Evolutionary conservation across 1,140 invertebrate genomes (phyloP).

Genomic region (Platorchestia sp.): DNA sequence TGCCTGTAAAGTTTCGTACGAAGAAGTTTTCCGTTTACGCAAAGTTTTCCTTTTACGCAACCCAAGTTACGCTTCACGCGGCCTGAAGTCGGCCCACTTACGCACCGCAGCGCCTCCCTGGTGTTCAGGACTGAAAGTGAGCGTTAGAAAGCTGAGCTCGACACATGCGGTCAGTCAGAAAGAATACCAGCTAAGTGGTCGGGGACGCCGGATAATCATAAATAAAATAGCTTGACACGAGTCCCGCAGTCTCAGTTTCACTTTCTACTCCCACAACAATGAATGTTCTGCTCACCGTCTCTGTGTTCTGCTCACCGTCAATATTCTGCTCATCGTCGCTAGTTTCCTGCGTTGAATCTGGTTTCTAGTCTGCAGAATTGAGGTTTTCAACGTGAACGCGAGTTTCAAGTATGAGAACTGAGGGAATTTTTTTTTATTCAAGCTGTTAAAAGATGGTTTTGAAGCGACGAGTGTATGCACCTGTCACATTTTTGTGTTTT

Average conservation of each 20-base stretch:
- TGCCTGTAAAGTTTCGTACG: neutral
- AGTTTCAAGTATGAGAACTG: neutral
- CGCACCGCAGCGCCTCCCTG: no score
- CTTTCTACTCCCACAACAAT: neutral
- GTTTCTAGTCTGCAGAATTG: neutral
- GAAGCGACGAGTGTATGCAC: neutral
- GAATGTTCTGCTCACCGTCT: neutral
- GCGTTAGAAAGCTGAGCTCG: neutral
- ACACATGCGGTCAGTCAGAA: neutral
- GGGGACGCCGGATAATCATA: neutral
- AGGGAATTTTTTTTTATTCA: neutral
- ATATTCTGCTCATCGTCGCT: neutral
- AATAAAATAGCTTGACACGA: neutral
- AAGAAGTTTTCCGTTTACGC: neutral
- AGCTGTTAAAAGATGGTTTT: neutral
- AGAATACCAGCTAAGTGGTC: neutral
- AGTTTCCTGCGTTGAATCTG: neutral
- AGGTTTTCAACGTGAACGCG: neutral
- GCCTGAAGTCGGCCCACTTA: neutral
- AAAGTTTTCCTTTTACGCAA: neutral
- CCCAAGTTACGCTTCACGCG: neutral
- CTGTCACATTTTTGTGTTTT: no score
- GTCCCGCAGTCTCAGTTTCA: neutral
- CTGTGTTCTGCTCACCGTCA: neutral
- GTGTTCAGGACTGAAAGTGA: neutral